Percentiles rank a stretch among this genome's conserved stretches.
Evolutionary conservation across 2,113 vertebrate genomes (phyloP).

Genomic region (Chamaetylas fuelleborni): DNA sequence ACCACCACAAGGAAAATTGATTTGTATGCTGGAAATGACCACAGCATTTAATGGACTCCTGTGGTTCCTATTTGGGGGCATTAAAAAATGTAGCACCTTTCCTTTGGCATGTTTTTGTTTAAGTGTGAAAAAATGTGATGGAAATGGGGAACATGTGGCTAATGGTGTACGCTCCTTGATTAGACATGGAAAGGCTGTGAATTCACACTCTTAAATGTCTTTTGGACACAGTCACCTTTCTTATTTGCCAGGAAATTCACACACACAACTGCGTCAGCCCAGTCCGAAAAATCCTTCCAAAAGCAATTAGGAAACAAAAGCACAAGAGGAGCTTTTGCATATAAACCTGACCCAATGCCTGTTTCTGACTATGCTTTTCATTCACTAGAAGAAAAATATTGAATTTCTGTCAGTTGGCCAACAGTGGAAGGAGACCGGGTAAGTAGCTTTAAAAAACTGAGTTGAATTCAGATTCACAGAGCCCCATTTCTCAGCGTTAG

Average conservation of each 20-base stretch:
- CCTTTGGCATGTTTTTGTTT: constrained; percentile 66
- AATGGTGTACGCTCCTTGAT: constrained; percentile 63
- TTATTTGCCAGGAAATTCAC: constrained; percentile 74
- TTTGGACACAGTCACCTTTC: constrained; percentile 66
- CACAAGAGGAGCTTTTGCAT: constrained; percentile 54
- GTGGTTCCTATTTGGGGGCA: constrained; percentile 68
- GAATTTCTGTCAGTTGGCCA: constrained; percentile 47
- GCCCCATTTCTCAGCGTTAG: constrained; percentile 19
- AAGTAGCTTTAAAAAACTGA: constrained; percentile 28
- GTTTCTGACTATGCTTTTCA: constrained; percentile 55
- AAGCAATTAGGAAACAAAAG: constrained; percentile 56
- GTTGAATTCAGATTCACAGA: constrained; percentile 47
- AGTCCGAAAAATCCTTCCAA: constrained; percentile 43
- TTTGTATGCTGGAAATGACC: constrained; percentile 66
- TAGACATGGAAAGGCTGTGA: constrained; percentile 73
- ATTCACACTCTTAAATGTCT: constrained; percentile 62
- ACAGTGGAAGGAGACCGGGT: background rate
- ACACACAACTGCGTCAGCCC: constrained; percentile 55
- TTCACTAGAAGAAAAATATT: constrained; percentile 49
- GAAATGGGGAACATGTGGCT: constrained; percentile 74
- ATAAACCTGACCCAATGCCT: constrained; percentile 29
- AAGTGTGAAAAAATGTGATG: constrained; percentile 72
- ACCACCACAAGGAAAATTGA: constrained; percentile 71
- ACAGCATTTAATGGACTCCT: constrained; percentile 63
- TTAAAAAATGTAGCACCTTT: constrained; percentile 73